phyloP scores from a whole-genome alignment of 2,113 vertebrate genomes.

The Electrona antarctica region DNA sequence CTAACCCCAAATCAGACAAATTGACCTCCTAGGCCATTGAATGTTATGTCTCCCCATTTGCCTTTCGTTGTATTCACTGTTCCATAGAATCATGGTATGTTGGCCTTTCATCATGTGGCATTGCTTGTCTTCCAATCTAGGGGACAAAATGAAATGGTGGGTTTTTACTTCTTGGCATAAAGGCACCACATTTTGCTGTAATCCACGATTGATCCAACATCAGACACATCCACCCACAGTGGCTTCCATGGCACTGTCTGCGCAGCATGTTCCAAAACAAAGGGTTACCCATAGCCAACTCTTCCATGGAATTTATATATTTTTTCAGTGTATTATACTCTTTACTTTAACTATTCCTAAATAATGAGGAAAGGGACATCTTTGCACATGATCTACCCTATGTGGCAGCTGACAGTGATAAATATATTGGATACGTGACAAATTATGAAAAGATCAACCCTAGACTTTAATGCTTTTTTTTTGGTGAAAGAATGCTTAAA shows the following conservation, averaged over 20 bases:
- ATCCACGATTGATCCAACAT: slow-evolving; percentile 14
- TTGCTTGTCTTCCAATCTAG: not conserved
- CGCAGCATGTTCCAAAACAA: slow-evolving; percentile 22
- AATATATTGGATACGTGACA: slow-evolving; percentile 33
- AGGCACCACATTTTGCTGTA: slow-evolving; percentile 34
- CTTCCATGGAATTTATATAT: slow-evolving; percentile 73
- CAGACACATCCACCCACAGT: not conserved
- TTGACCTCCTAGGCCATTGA: slow-evolving; percentile 28
- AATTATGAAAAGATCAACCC: not conserved
- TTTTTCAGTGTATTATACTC: slow-evolving; percentile 69
- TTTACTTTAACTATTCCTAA: slow-evolving; percentile 59
- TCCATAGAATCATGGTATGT: no score
- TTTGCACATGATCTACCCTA: slow-evolving; percentile 95
- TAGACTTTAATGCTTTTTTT: slow-evolving; percentile 28
- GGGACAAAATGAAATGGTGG: no score
- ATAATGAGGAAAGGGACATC: slow-evolving; percentile 76
- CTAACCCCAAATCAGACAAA: not conserved
- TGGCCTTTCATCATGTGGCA: not conserved
- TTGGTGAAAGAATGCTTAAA: slow-evolving; percentile 31
- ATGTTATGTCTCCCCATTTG: slow-evolving; percentile 23
- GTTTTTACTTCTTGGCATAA: slow-evolving; percentile 9
- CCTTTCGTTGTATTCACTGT: not conserved
- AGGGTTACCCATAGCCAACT: slow-evolving; percentile 22
- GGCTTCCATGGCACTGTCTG: slow-evolving; percentile 24
- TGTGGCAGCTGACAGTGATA: slow-evolving; percentile 89